Evolutionary conservation across 2,888 invertebrate species (phyloP), one percentile per base, ranked within the genome.

Genomic region (Electrophaes corylata): DNA sequence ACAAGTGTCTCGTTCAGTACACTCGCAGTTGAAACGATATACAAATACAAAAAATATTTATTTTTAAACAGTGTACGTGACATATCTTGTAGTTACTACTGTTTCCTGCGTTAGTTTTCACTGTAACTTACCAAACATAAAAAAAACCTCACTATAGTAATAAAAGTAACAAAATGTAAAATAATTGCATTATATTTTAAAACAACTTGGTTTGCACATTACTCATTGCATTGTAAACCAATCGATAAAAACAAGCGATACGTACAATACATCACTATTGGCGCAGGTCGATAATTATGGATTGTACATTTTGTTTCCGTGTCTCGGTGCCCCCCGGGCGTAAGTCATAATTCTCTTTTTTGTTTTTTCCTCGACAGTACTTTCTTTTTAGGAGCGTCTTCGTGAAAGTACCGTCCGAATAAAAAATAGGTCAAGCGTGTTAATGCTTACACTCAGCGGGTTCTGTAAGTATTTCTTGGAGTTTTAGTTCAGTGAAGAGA

Each of bases 331-430:
- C 83, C 86, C 83, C 63, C 75, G 69, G 84, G 83, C 81, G 71
- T 66, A 65, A 69, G 70, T 74, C 72, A 77, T 81, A 83, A 80
- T 76, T 78, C 80, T 80, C 73, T 85, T 83, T 86, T 86, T 62
- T 59, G 35, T 45, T 57, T 55, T 50, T 83, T 78, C 69, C 70
- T 66, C 61, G 64, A 67, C 71, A 67, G 71, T 78, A 84, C 86
- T 86, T 88, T 88, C 86, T 81, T 83, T 86, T 86, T 84, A 73
- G 83, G 81, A 79, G 68, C 81, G 77, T 87, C 88, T 86, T 82
- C 84, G 85, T 78, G 85, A 85, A 86, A 84, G 85, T 84, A 78
- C 71, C 55, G 62, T 62, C 61, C 60, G 67, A 70, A 72, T 66
- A 71, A 70, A 72, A 76, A 75, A 79, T 76, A 76, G 74, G 66